Base-by-base conservation (phyloP, 2,113 vertebrate species). In the Chaetops frenatus region DNA sequence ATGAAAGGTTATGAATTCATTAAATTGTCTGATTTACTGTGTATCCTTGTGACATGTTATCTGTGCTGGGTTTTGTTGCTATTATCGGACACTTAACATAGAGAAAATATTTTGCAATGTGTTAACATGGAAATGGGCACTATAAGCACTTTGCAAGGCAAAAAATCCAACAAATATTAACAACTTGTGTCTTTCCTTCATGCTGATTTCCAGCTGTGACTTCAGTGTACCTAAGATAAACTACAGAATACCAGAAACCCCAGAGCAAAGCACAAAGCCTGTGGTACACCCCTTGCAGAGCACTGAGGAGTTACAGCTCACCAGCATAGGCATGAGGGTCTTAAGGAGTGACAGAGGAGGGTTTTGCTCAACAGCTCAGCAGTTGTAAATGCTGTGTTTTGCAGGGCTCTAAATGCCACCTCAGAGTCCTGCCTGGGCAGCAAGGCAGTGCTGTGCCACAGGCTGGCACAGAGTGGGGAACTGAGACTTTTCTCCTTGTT, bases 1-100 rank as follows among this genome's bases (percentile, higher is more conserved):
- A 96, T 94, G 84, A 97, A 97, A 97, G 95, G 92, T 97, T 97
- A 97, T 97, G 97, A 97, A 97, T 98, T 97, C 97, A 97, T 97
- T 97, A 97, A 95, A 97, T 94, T 88, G 90, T 74, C 95, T 94
- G 97, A 97, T 97, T 97, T 96, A 96, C 96, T 47, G 61, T 87
- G 88, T 82, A 95, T 96, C 84, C 92, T 92, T 86, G 86, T 86
- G 96, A 48, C 79, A 66, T 40, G 94, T 94, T 96, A 97, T 94
- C 94, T 95, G 94, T 58, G 61, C 95, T 60, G 84, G 64, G 31
- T 57, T 96, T 91, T 56, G 16, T 95, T 97, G 91, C 86, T 81
- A 54, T 90, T 96, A 90, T 92, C 50, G 25, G 91, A 94, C 87
- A 90, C 36, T 90, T 79, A 92, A 71, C 72, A 58, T 35, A 19